These are phyloP conservation scores for Caenorhabditis macrosperma DNA, from an alignment of 2,888 invertebrate genomes.

Conservation along the genomic window DNA sequence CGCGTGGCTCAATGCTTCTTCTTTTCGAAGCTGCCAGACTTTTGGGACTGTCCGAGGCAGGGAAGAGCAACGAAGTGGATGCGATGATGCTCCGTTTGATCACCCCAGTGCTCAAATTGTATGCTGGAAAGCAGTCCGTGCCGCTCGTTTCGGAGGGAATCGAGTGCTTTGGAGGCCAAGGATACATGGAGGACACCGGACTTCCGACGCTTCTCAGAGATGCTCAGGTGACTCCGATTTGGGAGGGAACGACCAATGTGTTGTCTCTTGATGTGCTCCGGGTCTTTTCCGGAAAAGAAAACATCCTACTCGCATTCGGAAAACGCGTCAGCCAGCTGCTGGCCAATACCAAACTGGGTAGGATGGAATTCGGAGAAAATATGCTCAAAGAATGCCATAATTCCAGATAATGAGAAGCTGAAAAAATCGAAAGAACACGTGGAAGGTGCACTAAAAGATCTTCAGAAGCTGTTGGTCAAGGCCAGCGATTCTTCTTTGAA, in stretches of 20 bases:
- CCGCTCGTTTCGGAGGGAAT: constrained; percentile 83
- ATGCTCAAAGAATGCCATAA: not conserved
- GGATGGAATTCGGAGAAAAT: not conserved
- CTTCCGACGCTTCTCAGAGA: constrained; percentile 83
- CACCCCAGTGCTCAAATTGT: constrained; percentile 83
- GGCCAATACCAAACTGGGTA: constrained; percentile 35
- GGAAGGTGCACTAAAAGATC: constrained; percentile 50
- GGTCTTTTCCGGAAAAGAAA: constrained; percentile 82
- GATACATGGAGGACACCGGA: constrained; percentile 84
- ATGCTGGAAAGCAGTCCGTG: constrained; percentile 83
- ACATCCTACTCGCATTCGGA: constrained; percentile 80
- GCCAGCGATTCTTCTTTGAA: constrained; percentile 47
- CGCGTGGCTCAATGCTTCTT: constrained; percentile 82
- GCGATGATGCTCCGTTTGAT: constrained; percentile 82
- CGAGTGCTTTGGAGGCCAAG: constrained; percentile 84
- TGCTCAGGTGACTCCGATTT: constrained; percentile 83
- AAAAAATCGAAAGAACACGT: constrained; percentile 53
- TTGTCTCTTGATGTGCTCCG: constrained; percentile 83
- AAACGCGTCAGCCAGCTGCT: constrained; percentile 75
- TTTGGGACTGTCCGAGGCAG: constrained; percentile 81
- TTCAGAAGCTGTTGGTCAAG: constrained; percentile 59
- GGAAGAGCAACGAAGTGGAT: constrained; percentile 81
- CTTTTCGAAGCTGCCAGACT: constrained; percentile 82
- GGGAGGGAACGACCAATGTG: constrained; percentile 84
- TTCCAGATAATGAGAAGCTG: constrained; percentile 33